These are phyloP conservation scores for Acanthurus lineatus DNA, from an alignment of 2,797 vertebrate species.

Conservation along the genomic window DNA sequence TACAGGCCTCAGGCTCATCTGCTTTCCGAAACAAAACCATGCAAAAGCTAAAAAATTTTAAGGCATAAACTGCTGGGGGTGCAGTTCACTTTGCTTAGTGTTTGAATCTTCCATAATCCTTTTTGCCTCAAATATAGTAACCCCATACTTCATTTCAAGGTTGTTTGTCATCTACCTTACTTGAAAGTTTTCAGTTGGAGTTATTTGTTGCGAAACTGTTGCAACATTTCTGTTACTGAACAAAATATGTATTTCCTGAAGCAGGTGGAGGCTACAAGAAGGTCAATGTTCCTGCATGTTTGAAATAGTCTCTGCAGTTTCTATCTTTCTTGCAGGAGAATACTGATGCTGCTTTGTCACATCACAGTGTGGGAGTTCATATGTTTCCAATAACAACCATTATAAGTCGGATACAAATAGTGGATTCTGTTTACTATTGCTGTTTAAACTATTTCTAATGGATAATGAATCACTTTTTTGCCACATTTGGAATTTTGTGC, in stretches of 20 bases:
- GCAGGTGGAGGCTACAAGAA: not conserved
- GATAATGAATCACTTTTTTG: not conserved
- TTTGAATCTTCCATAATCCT: not conserved
- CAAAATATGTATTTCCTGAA: not conserved
- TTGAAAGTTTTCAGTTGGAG: too few species aligned
- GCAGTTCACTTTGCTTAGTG: too few species aligned
- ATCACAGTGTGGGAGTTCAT: not conserved
- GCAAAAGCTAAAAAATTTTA: not conserved
- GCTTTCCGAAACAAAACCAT: not conserved
- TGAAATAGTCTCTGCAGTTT: not conserved
- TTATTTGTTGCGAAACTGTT: too few species aligned
- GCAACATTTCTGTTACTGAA: too few species aligned
- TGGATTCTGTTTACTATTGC: not conserved
- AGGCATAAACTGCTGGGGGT: too few species aligned
- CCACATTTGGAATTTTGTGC: not conserved
- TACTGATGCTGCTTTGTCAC: not conserved
- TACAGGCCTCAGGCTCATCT: constrained; percentile 6
- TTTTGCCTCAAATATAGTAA: not conserved
- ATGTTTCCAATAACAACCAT: not conserved
- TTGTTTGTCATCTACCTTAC: not conserved
- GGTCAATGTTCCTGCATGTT: too few species aligned
- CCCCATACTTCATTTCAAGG: not conserved
- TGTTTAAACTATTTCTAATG: not conserved
- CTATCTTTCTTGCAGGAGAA: not conserved
- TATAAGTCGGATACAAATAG: not conserved